Conservation (phyloP, 2,797 vertebrate species). For the Sylvia borin region DNA sequence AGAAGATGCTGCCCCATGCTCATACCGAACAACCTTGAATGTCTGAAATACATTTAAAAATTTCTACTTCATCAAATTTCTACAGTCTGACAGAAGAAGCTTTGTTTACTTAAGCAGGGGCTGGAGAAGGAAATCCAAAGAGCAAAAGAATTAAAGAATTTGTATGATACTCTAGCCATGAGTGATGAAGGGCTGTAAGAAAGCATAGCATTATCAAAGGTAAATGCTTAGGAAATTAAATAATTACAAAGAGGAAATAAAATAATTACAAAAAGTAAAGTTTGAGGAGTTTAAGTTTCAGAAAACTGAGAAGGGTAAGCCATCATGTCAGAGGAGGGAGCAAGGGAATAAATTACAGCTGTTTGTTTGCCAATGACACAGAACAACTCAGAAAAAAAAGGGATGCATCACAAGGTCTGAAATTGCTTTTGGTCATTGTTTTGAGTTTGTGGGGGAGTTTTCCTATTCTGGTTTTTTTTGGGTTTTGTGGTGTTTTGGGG, state of each 20-base stretch:
- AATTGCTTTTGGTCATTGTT: neutral
- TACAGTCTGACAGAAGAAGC: neutral
- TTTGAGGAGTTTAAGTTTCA: neutral
- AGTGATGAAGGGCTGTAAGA: neutral
- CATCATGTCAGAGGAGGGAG: no score
- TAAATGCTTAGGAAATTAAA: neutral
- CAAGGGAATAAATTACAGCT: neutral
- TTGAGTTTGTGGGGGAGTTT: fast-evolving
- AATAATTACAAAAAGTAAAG: neutral
- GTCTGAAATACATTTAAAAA: neutral
- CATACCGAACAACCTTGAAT: neutral
- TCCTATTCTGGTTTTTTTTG: neutral
- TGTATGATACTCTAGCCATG: neutral
- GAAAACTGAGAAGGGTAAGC: neutral
- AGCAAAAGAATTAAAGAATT: neutral
- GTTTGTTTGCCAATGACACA: neutral
- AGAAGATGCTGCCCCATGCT: neutral
- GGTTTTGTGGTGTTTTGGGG: neutral
- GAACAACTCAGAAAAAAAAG: neutral
- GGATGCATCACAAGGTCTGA: neutral
- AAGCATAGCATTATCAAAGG: neutral
- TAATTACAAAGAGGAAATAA: neutral
- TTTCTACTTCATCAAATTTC: neutral
- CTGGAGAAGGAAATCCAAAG: neutral
- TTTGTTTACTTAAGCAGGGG: neutral